Base-by-base conservation (phyloP, 2,797 vertebrate species). In the Catostomus latipinnis region DNA sequence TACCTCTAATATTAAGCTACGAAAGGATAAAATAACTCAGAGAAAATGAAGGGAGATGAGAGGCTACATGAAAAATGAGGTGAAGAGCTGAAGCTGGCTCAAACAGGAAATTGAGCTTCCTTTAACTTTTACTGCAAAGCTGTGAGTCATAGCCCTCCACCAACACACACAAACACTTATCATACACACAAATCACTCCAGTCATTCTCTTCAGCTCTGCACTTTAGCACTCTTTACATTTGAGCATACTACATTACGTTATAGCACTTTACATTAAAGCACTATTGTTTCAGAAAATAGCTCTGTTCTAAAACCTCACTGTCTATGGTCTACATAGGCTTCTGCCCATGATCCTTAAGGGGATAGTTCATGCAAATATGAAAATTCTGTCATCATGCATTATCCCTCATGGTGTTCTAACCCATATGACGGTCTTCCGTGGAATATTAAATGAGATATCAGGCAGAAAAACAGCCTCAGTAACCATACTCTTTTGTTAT, bases 41-140 rank as follows among this genome's bases (percentile, higher is more conserved):
- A 77, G 77, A 69, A 81, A 81, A 71, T 58, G 50, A 56, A 18
- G 72, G 81, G 68, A 73, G 80, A 77, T 68, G 76, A 82, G 73
- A 69, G 76, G 81, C 82, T 78, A 70, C 80, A 82, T 84, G 80
- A 82, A 81, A 73, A 73, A 66, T 8, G 69, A 77, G 82, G 81
- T 81, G 84, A 81, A 81, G 78, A 74, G 82, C 80, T 77, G 65
- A 85, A 85, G 76, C 82, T 81, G 82, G 54, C 76, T 82, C 82
- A 85, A 78, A 85, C 82, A 85, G 84, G 84, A 87, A 87, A 81
- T 84, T 76, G 68, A 84, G 82, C 80, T 85, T 82, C 80, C 83
- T 85, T 81, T 85, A 78, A 83, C 82, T 80, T 69, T 78, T 79
- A 82, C 80, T 80, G 81, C 82, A 82, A 82, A 86, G 71, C 85